Percentiles rank a stretch among this genome's conserved stretches.
Evolutionary conservation across 1,140 invertebrate genomes (phyloP).

Genomic region (Sipha flava): DNA sequence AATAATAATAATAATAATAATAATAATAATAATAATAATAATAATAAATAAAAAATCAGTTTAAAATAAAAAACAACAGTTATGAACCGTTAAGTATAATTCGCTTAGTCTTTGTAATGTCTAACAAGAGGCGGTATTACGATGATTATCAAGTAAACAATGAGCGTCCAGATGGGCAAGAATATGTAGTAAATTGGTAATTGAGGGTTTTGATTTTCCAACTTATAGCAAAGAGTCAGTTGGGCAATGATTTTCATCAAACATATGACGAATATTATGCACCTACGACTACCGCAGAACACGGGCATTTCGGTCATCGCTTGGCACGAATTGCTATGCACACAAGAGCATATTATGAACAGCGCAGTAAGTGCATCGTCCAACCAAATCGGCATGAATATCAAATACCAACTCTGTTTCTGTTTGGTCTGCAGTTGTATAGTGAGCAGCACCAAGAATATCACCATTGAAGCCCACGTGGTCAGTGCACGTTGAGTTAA

Average conservation of each 20-base stretch:
- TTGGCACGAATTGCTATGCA: constrained; percentile 15
- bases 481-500: constrained; percentile 12
- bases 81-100: neutral
- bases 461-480: constrained; percentile 26
- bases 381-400: constrained; percentile 29
- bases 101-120: constrained; percentile 4
- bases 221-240: neutral
- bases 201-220: neutral
- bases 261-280: constrained; percentile 14
- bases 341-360: constrained; percentile 11
- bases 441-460: constrained; percentile 21
- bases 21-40: too few species aligned
- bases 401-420: constrained; percentile 19
- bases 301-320: neutral
- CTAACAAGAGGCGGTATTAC: neutral
- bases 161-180: constrained; percentile 2
- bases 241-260: constrained; percentile 20
- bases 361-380: constrained; percentile 7
- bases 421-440: constrained; percentile 13
- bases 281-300: neutral
- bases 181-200: constrained; percentile 19
- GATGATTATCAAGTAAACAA: neutral
- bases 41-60: too few species aligned
- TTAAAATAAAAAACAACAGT: too few species aligned
- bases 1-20: too few species aligned